phyloP scores from a whole-genome alignment of 2,113 vertebrate genomes.

The Rutilus rutilus region DNA sequence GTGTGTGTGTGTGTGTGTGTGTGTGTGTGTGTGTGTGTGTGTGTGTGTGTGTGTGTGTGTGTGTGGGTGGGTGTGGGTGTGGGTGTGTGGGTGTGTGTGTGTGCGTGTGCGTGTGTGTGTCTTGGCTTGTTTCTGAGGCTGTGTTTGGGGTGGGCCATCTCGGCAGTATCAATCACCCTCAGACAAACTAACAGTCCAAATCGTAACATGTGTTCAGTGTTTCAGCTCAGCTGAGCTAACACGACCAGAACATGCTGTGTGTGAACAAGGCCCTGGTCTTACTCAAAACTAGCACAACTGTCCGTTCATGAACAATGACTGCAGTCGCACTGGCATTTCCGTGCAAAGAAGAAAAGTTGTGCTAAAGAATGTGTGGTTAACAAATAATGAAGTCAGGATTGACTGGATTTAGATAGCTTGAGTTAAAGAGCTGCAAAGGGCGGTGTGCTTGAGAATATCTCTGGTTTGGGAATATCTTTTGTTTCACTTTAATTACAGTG shows the following conservation, averaged over 20 bases:
- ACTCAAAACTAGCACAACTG: conserved; percentile 30
- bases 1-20: conserved; percentile 7
- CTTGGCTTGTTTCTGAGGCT: conserved; percentile 1
- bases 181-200: conserved; percentile 47
- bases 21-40: conserved; percentile 9
- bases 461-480: neutral
- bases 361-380: neutral
- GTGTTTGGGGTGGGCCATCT: conserved; percentile 39
- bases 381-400: neutral
- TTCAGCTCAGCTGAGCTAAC: conserved; percentile 56
- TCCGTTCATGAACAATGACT: conserved; percentile 29
- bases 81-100: neutral
- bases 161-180: conserved; percentile 49
- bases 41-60: conserved; percentile 1
- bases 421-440: neutral
- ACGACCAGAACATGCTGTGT: conserved; percentile 28
- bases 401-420: neutral
- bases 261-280: conserved; percentile 21
- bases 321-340: neutral
- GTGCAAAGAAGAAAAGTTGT: neutral
- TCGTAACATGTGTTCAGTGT: conserved; percentile 51
- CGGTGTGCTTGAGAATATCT: neutral
- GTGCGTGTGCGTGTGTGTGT: neutral
- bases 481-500: neutral
- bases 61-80: conserved; percentile 28